Conservation (phyloP, 2,113 vertebrate genomes). For the Nanorana parkeri region DNA sequence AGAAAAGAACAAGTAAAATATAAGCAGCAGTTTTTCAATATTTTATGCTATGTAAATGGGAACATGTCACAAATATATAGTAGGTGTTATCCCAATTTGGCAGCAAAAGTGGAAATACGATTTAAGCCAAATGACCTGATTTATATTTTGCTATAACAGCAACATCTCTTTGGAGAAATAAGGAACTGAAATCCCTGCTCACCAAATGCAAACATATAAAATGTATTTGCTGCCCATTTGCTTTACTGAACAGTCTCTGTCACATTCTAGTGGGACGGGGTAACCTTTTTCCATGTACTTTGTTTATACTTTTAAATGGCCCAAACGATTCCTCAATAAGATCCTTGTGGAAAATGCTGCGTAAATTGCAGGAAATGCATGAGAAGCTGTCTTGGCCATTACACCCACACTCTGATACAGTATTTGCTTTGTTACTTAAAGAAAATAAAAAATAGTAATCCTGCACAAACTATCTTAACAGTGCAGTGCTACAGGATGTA, state of each 20-base stretch:
- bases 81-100: too few relatives aligned
- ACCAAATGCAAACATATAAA: too few relatives aligned
- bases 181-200: too few relatives aligned
- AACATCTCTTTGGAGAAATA: too few relatives aligned
- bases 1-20: too few relatives aligned
- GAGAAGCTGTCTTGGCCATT: conserved; percentile 31
- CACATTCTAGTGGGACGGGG: background rate
- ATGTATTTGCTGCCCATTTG: background rate
- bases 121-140: too few relatives aligned
- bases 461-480: conserved; percentile 15
- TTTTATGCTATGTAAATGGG: too few relatives aligned
- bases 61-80: too few relatives aligned
- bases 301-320: conserved; percentile 18
- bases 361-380: conserved; percentile 46
- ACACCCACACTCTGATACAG: conserved; percentile 15
- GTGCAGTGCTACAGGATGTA: background rate
- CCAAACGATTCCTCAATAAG: conserved; percentile 37
- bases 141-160: too few relatives aligned
- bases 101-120: too few relatives aligned
- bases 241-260: background rate
- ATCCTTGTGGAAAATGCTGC: conserved; percentile 32
- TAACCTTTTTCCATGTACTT: background rate
- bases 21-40: too few relatives aligned
- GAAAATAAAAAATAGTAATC: background rate
- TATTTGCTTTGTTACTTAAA: conserved; percentile 34